Evolutionary conservation across 2,113 vertebrate genomes (phyloP), one percentile per base, ranked within the genome.

Genomic region (Globicephala melas): DNA sequence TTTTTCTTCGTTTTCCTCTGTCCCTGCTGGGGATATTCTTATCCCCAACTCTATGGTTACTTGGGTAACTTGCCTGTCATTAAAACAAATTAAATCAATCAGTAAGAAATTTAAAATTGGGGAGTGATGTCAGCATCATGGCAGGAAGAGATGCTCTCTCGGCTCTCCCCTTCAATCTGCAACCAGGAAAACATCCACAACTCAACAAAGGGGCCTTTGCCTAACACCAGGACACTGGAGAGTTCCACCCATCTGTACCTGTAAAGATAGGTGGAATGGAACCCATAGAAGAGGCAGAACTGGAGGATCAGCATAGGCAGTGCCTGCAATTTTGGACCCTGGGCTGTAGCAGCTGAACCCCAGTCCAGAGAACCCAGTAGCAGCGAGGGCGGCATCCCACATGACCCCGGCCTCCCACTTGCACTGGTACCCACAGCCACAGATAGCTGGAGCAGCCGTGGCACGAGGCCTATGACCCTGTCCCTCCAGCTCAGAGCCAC

Each of bases 51-150:
- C 65, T 96, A 36, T 38, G 67, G 38, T 84, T 70, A 88, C 73
- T 92, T 92, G 25, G 76, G 18, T 84, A 94, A 58, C 20, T 83
- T 85, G 73, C 20, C 47, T 92, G 53, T 79, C 17, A 36, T 74
- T 92, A 83, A 96, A 83, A 89, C 81, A 82, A 81, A 63, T 70
- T 73, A 95, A 74, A 65, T 63, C 41, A 53, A 33, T 81, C 44
- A 47, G 31, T 58, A 90, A 92, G 36, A 96, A 89, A 62, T 74
- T 94, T 90, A 38, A 67, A 70, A 88, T 47, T 81, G 63, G 74
- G 65, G n/a, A 26, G 33, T 38, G 53, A 58, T 6, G 65, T 67
- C 65, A 36, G 77, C n/a, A 58, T 80, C 23, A 38, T 58, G n/a
- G 21, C 33, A 80, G n/a, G 33, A 58, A 20, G 25, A 80, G 53